Conservation (phyloP, 2,797 vertebrate species). For the Monodelphis domestica region DNA sequence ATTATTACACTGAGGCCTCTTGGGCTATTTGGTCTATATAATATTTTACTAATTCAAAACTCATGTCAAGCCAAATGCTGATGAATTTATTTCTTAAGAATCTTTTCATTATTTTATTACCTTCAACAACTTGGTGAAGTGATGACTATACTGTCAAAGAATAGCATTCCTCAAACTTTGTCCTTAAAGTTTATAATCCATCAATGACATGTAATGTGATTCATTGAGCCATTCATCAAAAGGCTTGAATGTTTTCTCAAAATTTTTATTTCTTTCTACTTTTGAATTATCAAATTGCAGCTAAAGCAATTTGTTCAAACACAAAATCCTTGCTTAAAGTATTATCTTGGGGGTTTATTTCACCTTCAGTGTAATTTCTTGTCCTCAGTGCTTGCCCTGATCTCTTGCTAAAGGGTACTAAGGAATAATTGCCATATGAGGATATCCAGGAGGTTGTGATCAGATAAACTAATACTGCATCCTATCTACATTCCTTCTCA, state of each 20-base stretch:
- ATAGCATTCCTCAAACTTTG: not conserved
- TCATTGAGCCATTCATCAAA: not conserved
- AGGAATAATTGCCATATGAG: not conserved
- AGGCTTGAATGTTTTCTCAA: not conserved
- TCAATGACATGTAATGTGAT: not conserved
- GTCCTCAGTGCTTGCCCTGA: not conserved
- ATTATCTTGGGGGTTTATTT: not conserved
- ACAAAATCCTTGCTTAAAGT: not conserved
- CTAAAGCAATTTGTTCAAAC: not conserved
- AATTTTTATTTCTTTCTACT: not conserved
- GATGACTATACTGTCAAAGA: not conserved
- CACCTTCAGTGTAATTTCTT: not conserved
- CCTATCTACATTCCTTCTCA: not conserved
- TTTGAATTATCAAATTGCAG: not conserved
- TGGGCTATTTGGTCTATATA: not conserved
- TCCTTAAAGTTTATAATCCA: not conserved
- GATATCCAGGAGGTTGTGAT: not conserved
- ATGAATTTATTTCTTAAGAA: not conserved
- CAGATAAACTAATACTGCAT: not conserved
- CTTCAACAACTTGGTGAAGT: not conserved
- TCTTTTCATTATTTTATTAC: not conserved
- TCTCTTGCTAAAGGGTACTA: not conserved
- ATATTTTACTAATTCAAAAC: not conserved
- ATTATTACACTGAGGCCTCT: not conserved
- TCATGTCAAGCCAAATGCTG: not conserved